phyloP scores from a whole-genome alignment of 2,113 vertebrate genomes.

The Marmota monax region DNA sequence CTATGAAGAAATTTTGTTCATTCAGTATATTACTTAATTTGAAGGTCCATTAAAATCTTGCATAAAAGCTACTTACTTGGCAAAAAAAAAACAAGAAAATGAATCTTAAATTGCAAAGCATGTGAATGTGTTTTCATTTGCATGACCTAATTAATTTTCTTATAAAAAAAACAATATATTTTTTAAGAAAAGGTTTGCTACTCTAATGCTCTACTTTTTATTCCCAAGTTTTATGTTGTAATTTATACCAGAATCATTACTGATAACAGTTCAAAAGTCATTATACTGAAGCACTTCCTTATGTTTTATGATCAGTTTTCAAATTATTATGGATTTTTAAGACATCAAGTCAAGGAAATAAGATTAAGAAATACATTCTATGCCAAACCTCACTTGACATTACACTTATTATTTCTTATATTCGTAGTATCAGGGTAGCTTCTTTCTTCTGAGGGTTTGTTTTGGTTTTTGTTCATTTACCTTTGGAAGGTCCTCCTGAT shows the following conservation, averaged over 20 bases:
- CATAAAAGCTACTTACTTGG: neutral
- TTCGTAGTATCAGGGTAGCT: neutral
- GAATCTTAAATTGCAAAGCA: constrained; percentile 7
- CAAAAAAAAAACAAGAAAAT: constrained; percentile 58
- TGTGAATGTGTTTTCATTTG: constrained; percentile 31
- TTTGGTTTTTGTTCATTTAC: neutral
- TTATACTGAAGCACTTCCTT: neutral
- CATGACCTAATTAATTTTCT: neutral
- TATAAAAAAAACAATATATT: neutral
- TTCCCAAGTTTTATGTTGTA: neutral
- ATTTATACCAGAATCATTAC: neutral
- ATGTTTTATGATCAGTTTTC: constrained; percentile 21
- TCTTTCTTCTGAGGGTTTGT: neutral
- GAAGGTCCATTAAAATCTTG: constrained; percentile 41
- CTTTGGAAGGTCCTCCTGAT: neutral
- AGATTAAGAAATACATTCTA: neutral
- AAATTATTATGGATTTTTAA: constrained; percentile 42
- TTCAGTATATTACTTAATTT: constrained; percentile 28
- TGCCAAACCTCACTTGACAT: neutral
- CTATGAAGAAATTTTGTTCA: constrained; percentile 20
- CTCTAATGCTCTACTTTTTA: neutral
- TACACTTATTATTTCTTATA: neutral
- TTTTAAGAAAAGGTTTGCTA: constrained; percentile 30
- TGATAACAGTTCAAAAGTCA: neutral
- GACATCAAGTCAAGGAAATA: constrained; percentile 14